These are phyloP conservation scores for Leptinotarsa tumamoca DNA, from an alignment of 2,888 invertebrate genomes.

Conservation along the genomic window DNA sequence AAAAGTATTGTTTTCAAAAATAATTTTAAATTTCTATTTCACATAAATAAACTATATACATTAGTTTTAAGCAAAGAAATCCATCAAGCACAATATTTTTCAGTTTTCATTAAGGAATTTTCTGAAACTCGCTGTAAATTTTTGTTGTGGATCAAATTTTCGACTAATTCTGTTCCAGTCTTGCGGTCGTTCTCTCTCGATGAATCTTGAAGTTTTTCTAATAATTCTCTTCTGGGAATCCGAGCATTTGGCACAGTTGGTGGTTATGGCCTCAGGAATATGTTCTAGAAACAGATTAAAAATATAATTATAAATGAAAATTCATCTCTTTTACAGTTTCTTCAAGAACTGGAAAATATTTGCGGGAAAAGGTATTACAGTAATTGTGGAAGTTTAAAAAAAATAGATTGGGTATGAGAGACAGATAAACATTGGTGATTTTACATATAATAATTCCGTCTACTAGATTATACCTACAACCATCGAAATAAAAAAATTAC, in stretches of 20 bases:
- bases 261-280: conserved; percentile 76
- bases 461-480: no score
- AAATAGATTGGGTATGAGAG: no score
- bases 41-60: neutral
- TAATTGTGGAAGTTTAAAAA: no score
- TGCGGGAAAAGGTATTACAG: no score
- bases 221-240: conserved; percentile 73
- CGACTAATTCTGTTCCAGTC: conserved; percentile 56
- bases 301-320: no score
- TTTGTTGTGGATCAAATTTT: conserved; percentile 71
- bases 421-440: no score
- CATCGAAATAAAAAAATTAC: no score
- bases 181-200: conserved; percentile 68
- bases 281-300: conserved; percentile 67
- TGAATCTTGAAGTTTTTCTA: conserved; percentile 72
- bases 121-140: conserved; percentile 40
- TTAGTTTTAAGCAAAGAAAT: neutral
- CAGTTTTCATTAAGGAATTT: conserved; percentile 43
- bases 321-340: neutral
- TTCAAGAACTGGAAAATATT: neutral
- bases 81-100: neutral
- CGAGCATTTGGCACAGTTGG: conserved; percentile 76
- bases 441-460: no score
- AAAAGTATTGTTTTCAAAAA: neutral
- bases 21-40: neutral